These are phyloP conservation scores for Agrotis segetum DNA, from an alignment of 2,888 invertebrate species.

Conservation along the genomic window DNA sequence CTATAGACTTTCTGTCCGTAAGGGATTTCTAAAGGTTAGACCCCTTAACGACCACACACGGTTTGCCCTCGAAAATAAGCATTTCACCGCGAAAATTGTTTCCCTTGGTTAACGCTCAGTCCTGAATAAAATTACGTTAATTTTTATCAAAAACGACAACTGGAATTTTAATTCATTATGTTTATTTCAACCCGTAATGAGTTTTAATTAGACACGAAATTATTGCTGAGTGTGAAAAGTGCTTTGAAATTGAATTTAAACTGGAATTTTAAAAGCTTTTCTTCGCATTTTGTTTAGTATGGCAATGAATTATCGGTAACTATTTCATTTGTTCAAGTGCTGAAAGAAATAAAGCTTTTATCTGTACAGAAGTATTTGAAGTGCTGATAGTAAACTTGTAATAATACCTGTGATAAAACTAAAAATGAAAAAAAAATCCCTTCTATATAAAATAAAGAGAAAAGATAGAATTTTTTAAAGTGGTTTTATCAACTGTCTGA, in stretches of 20 bases:
- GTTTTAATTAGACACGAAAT: constrained; percentile 21
- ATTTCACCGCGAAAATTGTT: constrained; percentile 4
- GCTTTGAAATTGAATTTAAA: constrained; percentile 12
- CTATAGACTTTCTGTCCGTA: constrained; percentile 11
- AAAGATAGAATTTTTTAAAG: too few relatives aligned
- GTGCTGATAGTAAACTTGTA: too few relatives aligned
- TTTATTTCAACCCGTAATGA: constrained; percentile 1
- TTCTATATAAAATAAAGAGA: too few relatives aligned
- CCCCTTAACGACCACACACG: background rate
- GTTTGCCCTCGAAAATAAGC: constrained; percentile 27
- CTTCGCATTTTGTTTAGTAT: too few relatives aligned
- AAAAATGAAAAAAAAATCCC: too few relatives aligned
- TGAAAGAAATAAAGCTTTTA: too few relatives aligned
- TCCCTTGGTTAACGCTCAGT: background rate
- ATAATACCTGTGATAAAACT: too few relatives aligned
- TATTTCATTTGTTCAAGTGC: too few relatives aligned
- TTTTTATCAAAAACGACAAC: constrained; percentile 34
- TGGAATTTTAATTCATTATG: constrained; percentile 17
- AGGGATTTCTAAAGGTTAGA: constrained; percentile 40
- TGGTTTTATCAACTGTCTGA: too few relatives aligned
- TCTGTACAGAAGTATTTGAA: too few relatives aligned
- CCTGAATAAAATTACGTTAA: constrained; percentile 31
- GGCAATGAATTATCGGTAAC: too few relatives aligned
- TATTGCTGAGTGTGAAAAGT: constrained; percentile 12
- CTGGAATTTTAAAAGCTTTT: background rate